phyloP scores from a whole-genome alignment of 2,888 invertebrate species.

The Drosophila mettleri region DNA sequence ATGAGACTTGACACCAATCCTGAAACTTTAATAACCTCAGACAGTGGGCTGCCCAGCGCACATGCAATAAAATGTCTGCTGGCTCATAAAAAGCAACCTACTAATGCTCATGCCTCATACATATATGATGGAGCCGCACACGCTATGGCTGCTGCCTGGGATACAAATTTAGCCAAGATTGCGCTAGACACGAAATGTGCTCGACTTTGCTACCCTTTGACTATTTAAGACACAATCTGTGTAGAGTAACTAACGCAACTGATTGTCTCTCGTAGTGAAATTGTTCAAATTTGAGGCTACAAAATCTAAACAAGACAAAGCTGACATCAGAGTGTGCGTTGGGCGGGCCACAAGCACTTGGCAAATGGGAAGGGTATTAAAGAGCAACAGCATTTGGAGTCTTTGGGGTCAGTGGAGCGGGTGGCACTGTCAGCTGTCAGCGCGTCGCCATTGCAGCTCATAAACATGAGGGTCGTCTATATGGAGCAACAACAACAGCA shows the following conservation, averaged over 20 bases:
- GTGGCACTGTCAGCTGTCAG: constrained; percentile 63
- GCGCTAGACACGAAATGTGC: not conserved
- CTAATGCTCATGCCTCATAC: constrained; percentile 19
- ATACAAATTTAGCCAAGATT: not conserved
- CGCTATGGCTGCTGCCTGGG: constrained; percentile 15
- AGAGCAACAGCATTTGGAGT: constrained; percentile 11
- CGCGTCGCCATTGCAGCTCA: constrained; percentile 69
- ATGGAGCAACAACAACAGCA: not conserved
- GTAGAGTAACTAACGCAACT: not conserved
- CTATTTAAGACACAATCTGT: too few relatives aligned
- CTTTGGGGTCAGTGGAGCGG: constrained; percentile 16
- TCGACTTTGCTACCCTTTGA: not conserved
- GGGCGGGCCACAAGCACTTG: not conserved
- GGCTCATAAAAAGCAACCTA: constrained; percentile 64
- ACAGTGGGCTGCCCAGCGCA: constrained; percentile 60
- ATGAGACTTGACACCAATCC: constrained; percentile 65
- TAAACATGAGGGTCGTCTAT: constrained; percentile 49
- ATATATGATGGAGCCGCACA: constrained; percentile 1
- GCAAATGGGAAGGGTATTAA: constrained; percentile 2
- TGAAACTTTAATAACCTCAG: constrained; percentile 77
- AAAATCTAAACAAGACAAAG: too few relatives aligned
- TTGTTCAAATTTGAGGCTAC: too few relatives aligned
- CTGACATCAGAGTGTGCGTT: not conserved
- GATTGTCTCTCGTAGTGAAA: not conserved
- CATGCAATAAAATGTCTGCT: constrained; percentile 71